Evolutionary conservation across 2,113 vertebrate genomes (phyloP).

Genomic region (Vulpes ferrilata): DNA sequence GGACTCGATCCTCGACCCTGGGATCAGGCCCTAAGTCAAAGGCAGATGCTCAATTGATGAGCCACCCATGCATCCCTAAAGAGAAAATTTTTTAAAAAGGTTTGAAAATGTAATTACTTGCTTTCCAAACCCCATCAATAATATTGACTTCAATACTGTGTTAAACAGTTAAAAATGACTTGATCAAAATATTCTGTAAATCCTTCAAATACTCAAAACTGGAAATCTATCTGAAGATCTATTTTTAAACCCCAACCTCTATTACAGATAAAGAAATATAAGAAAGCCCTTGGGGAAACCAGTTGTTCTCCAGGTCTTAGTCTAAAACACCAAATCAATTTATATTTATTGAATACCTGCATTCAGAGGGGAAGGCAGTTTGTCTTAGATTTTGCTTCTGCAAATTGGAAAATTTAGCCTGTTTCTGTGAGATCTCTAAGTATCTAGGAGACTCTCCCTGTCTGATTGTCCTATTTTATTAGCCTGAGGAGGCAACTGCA

Average conservation of each 20-base stretch:
- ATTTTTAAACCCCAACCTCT: not conserved
- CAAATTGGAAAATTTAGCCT: not conserved
- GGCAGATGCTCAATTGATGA: too few relatives aligned
- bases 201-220: conserved; percentile 14
- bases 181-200: conserved; percentile 24
- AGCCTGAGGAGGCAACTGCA: not conserved
- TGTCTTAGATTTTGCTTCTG: not conserved
- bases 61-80: not conserved
- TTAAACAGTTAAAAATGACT: not conserved
- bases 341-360: conserved; percentile 12
- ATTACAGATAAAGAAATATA: not conserved
- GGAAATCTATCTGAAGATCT: conserved; percentile 44
- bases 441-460: not conserved
- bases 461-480: not conserved
- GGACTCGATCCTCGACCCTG: too few relatives aligned
- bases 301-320: not conserved
- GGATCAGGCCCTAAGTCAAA: too few relatives aligned
- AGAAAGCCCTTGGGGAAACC: not conserved
- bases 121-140: not conserved
- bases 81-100: not conserved
- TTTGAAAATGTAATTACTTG: not conserved
- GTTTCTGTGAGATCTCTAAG: not conserved
- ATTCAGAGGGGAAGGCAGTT: not conserved
- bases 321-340: conserved; percentile 30
- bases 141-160: not conserved